Conservation (phyloP, 1,140 invertebrate genomes). For the Magallana gigas region DNA sequence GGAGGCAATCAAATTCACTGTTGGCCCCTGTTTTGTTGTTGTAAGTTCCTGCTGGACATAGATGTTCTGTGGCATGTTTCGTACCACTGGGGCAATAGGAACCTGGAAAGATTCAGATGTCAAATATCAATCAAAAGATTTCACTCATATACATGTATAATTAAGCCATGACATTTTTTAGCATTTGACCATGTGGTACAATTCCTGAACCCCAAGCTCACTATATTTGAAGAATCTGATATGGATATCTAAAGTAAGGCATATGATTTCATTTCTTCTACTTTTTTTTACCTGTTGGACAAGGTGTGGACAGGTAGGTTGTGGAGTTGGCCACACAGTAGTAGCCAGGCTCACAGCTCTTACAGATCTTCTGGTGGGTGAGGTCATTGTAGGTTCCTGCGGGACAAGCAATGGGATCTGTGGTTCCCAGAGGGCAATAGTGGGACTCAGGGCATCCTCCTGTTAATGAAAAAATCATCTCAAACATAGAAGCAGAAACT, state of each 20-base stretch:
- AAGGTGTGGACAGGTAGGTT: constrained; percentile 70
- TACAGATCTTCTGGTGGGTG: constrained; percentile 69
- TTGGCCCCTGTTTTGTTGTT: constrained; percentile 72
- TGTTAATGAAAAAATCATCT: constrained; percentile 45
- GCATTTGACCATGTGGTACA: too few species aligned
- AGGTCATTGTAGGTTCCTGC: constrained; percentile 73
- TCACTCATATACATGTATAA: too few species aligned
- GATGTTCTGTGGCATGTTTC: constrained; percentile 62
- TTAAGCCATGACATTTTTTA: too few species aligned
- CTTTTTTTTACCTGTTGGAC: constrained; percentile 71
- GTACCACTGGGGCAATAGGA: constrained; percentile 74
- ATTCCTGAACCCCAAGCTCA: too few species aligned
- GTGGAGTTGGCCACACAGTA: constrained; percentile 74
- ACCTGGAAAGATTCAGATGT: constrained; percentile 57
- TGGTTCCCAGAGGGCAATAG: constrained; percentile 74
- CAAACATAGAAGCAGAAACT: background rate
- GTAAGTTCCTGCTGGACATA: constrained; percentile 76
- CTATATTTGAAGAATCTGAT: too few species aligned
- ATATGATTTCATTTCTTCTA: too few species aligned
- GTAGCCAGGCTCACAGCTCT: constrained; percentile 72
- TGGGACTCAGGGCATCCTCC: constrained; percentile 72
- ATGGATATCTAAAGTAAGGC: too few species aligned
- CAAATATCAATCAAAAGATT: background rate
- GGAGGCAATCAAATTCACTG: constrained; percentile 71
- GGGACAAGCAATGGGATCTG: constrained; percentile 69